phyloP scores from a whole-genome alignment of 37 sponge, comb jelly and placozoan species.

The Beroe ovata region DNA sequence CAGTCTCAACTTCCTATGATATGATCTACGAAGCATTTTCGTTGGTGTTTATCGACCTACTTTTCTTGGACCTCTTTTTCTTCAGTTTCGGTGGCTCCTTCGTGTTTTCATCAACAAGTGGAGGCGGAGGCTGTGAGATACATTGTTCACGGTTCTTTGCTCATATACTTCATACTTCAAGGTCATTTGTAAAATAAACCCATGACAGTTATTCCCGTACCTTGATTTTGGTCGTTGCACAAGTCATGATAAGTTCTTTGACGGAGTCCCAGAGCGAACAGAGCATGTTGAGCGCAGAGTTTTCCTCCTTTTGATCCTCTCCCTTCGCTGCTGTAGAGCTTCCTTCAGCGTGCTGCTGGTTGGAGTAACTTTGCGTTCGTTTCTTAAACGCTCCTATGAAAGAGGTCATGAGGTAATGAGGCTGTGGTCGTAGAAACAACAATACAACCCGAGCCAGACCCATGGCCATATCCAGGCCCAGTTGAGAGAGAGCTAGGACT shows the following conservation, averaged over 20 bases:
- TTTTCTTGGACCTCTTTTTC: conserved; percentile 45
- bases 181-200: too few relatives aligned
- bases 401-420: neutral
- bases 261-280: conserved; percentile 60
- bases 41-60: too few relatives aligned
- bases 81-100: conserved; percentile 18
- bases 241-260: conserved; percentile 59
- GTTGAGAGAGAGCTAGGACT: too few relatives aligned
- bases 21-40: too few relatives aligned
- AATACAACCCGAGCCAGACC: too few relatives aligned
- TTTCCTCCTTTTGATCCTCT: neutral
- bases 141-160: too few relatives aligned
- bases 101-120: neutral
- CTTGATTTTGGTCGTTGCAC: conserved; percentile 62
- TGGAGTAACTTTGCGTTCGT: conserved; percentile 13
- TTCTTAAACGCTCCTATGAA: neutral
- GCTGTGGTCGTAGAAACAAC: too few relatives aligned
- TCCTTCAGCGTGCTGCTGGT: neutral
- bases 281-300: conserved; percentile 23
- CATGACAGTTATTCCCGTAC: too few relatives aligned
- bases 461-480: too few relatives aligned
- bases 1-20: too few relatives aligned
- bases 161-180: too few relatives aligned
- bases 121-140: conserved; percentile 34
- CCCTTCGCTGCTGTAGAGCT: neutral